Evolutionary conservation across 2,888 invertebrate species (phyloP), one percentile per base, ranked within the genome.

Genomic region (Parnassius orleans): DNA sequence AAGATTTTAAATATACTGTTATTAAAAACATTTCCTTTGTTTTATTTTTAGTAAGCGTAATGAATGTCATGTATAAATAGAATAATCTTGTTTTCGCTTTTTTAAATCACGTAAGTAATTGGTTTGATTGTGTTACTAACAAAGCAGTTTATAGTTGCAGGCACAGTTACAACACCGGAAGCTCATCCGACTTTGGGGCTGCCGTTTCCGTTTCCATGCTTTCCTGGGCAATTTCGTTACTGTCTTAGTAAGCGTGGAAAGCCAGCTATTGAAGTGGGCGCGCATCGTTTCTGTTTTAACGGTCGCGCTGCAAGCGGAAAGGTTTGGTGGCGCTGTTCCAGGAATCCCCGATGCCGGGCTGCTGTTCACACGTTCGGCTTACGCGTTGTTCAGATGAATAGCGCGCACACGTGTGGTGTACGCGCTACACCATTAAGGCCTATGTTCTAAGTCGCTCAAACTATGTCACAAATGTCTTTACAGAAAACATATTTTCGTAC

Each of bases 271-370:
- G 90, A 91, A 71, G 88, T 91, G 64, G 91, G 90, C 55, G 90
- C 91, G 43, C 91, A 91, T 73, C 80, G 91, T 67, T 92, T 92
- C 71, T 92, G 90, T 72, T 90, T 90, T 74, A 90, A 92, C 72
- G 91, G 90, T 7, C 86, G 90, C 53, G 90, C 91, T 7, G 91
- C 90, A 41, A 90, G 90, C 67, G 91, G 90, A 62, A 91, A 91
- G 73, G 90, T 91, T 44, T 90, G 91, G 91, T 91, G 91, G 91
- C 83, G 91, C 0, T 91, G 91, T 70, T 90, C 90, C 55, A 80
- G 91, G 48, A 91, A 91, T 73, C 91, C 91, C 0, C 87, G 91
- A 44, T 91, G 91, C 70, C 80, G 91, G 33, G 91, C 91, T 57
- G 91, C 91, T 14, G 90, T 91, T 10, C 91, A 91, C 74, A 91